Evolutionary conservation across 2,797 vertebrate genomes (phyloP), one percentile per base, ranked within the genome.

Genomic region (Mionectes olivaceus): DNA sequence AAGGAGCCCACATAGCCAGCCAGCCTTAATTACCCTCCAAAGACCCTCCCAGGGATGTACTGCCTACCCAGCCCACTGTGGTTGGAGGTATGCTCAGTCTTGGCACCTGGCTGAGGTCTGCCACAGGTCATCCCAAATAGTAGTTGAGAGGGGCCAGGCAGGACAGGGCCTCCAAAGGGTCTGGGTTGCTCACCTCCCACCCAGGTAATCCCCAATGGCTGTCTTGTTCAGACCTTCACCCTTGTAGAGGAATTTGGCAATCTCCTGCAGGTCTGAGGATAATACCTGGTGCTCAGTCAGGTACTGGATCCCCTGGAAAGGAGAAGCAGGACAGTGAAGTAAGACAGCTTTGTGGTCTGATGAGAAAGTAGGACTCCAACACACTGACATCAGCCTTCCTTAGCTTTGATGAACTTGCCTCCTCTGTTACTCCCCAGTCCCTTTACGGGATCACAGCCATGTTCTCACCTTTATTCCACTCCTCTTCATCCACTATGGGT

Each of bases 151-250:
- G 19, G n/a, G 15, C 5, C 23, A 46, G 49, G 65, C n/a, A 83
- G 56, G 50, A 83, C 30, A 78, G 43, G 28, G 44, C 22, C n/a
- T 83, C 87, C 59, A 65, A 83, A 65, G 7, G 22, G 4, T 46
- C 24, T 82, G 50, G 7, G 8, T 15, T 81, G 56, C 97, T 97
- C 95, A 99, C 99, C 99, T 99, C 80, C 99, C 98, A 81, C 99
- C 99, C 19, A 99, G 93, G 94, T 99, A 99, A 83, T 98, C 98
- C 74, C 99, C 99, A 7, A 99, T 99, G 90, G 99, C 99, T 1
- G 98, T 99, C 97, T 99, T 99, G 97, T 98, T 99, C 94, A 99
- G 98, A 30, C 99, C 99, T 80, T 99, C 99, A 21, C 99, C 99
- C 92, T 99, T 99, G 97, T 99, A 98, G 33, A 99, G 99, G 96